These are phyloP conservation scores for Salvelinus sp. DNA, from an alignment of 2,113 vertebrate species.

Conservation along the genomic window DNA sequence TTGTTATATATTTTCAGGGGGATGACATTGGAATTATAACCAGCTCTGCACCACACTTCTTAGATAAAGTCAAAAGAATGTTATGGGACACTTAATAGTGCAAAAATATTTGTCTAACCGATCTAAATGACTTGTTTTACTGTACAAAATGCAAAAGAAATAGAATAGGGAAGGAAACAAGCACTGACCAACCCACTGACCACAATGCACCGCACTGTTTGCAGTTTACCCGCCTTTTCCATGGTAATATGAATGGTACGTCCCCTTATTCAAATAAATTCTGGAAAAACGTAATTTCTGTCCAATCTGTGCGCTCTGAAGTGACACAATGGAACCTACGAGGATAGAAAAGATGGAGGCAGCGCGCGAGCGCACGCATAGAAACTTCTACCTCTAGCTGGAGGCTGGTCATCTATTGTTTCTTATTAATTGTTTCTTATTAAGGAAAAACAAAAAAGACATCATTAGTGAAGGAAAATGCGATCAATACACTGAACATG, in stretches of 20 bases:
- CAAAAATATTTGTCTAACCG: too few relatives aligned
- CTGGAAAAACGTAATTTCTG: constrained; percentile 69
- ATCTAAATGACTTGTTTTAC: neutral
- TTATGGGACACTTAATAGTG: too few relatives aligned
- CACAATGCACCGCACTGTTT: constrained; percentile 74
- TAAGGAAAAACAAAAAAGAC: constrained; percentile 53
- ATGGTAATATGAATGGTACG: constrained; percentile 26
- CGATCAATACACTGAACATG: neutral
- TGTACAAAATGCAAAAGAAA: neutral
- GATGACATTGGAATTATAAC: too few relatives aligned
- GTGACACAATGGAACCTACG: constrained; percentile 80
- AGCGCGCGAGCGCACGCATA: constrained; percentile 38
- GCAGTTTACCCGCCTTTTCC: constrained; percentile 60
- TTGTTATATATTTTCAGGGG: too few relatives aligned
- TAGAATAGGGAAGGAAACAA: constrained; percentile 3
- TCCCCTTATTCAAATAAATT: constrained; percentile 63
- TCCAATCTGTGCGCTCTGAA: constrained; percentile 69
- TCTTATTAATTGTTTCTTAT: neutral
- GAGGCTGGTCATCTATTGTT: neutral
- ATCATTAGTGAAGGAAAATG: neutral
- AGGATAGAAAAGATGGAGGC: constrained; percentile 69
- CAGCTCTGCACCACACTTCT: too few relatives aligned
- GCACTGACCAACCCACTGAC: constrained; percentile 27
- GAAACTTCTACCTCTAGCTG: neutral
- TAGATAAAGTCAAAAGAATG: too few relatives aligned